Evolutionary conservation across 2,113 vertebrate genomes (phyloP), one percentile per base, ranked within the genome.

Genomic region (Kryptolebias marmoratus): DNA sequence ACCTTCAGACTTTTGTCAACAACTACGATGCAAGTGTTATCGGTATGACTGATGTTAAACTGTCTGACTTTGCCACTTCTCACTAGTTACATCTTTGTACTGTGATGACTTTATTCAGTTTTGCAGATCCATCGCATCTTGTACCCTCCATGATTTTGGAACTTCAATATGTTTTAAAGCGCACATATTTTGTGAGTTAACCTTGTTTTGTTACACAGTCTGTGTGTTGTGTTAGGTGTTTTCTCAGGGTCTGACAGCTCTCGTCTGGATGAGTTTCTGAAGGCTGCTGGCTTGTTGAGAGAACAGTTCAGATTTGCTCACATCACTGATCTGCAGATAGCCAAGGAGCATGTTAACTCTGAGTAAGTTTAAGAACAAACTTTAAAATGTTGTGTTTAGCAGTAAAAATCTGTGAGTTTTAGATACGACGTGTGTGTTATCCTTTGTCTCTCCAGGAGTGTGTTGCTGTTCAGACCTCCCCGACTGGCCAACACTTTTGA

Each of bases 261-360:
- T 50, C 66, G 32, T 57, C 71, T 91, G 45, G 15, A 76, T 9
- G 91, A 93, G 88, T 94, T 92, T 30, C 74, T 92, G 13, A 90
- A 84, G 54, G 93, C 90, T 5, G 93, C 93, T 1, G 80, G 36
- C 64, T 68, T 91, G 39, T 74, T 94, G 44, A 87, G 93, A 47
- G 91, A 92, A 14, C 88, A 90, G 82, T 94, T 94, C 73, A 78
- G 93, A 30, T 93, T 94, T 0, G 91, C 88, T 47, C 93, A 94
- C 87, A 84, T 68, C 36, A 56, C 42, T 0, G 27, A 88, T 7
- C 54, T 84, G 32, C 54, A 65, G 63, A 84, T 93, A 5, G 87
- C 80, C 0, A 14, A 42, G n/a, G 72, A 76, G 30, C 57, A 91
- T 0, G 65, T 83, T 0, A 2, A 50, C 3, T 49, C 83, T 0